Evolutionary conservation across 2,888 invertebrate species (phyloP).

Genomic region (Portevinia maculata): DNA sequence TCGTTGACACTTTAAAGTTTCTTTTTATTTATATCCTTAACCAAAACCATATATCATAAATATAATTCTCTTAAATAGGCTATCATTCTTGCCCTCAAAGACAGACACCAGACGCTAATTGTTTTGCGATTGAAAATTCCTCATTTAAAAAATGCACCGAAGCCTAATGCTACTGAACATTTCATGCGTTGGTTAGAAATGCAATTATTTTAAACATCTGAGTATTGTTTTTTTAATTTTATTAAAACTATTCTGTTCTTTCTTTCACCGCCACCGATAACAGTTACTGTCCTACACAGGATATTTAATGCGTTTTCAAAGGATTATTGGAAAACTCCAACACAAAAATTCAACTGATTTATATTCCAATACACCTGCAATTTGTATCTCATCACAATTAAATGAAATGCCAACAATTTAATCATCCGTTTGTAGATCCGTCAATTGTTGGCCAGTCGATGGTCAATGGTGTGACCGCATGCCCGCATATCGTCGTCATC

Average conservation of each 20-base stretch:
- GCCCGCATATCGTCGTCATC: slow-evolving; percentile 26
- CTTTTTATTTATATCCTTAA: too few relatives aligned
- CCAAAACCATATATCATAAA: too few relatives aligned
- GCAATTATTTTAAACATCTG: not conserved
- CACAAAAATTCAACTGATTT: not conserved
- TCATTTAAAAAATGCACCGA: not conserved
- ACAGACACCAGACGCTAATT: too few relatives aligned
- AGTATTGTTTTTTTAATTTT: not conserved
- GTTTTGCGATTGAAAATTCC: not conserved
- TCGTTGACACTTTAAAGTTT: too few relatives aligned
- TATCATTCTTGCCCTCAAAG: too few relatives aligned
- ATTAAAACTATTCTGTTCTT: too few relatives aligned
- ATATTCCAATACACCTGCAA: not conserved
- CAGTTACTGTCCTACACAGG: too few relatives aligned
- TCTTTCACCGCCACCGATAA: not conserved
- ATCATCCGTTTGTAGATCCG: slow-evolving; percentile 36
- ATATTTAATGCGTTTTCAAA: too few relatives aligned
- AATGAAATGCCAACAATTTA: slow-evolving; percentile 49
- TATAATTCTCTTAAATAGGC: too few relatives aligned
- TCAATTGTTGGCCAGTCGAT: slow-evolving; percentile 19
- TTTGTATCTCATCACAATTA: not conserved
- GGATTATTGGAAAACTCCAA: slow-evolving; percentile 2
- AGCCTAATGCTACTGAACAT: not conserved
- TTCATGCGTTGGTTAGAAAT: not conserved
- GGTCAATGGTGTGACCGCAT: slow-evolving; percentile 12